phyloP scores from a whole-genome alignment of 2,113 vertebrate genomes.

The Tiliqua scincoides region DNA sequence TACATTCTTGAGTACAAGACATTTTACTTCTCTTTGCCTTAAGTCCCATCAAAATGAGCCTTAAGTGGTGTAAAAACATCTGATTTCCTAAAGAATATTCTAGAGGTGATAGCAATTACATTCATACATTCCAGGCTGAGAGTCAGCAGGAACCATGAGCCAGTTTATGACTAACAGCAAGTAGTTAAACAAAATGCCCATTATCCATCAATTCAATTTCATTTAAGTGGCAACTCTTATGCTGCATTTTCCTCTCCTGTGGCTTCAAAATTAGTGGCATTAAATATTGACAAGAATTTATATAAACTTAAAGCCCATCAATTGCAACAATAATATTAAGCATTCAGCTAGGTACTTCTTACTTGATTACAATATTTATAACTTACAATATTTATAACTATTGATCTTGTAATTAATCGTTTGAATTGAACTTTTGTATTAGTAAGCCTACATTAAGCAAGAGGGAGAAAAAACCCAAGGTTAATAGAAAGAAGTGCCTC shows the following conservation, averaged over 20 bases:
- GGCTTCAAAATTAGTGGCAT: slow-evolving; percentile 18
- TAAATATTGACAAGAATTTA: slow-evolving; percentile 6
- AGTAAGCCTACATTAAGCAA: neutral
- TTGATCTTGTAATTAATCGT: neutral
- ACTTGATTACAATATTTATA: slow-evolving; percentile 13
- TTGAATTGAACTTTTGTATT: neutral
- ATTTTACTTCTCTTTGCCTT: too few relatives aligned
- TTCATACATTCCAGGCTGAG: neutral
- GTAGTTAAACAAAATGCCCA: neutral
- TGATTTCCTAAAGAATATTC: neutral
- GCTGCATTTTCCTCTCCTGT: neutral
- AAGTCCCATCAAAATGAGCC: too few relatives aligned
- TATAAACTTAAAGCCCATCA: slow-evolving; percentile 9
- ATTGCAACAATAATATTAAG: slow-evolving; percentile 10
- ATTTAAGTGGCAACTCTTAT: neutral
- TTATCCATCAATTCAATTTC: slow-evolving; percentile 15
- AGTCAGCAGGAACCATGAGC: neutral
- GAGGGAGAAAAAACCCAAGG: neutral
- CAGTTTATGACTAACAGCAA: slow-evolving; percentile 3
- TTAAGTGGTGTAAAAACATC: too few relatives aligned
- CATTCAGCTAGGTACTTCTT: neutral
- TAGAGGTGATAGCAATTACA: neutral
- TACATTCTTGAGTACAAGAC: too few relatives aligned
- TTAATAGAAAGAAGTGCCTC: neutral
- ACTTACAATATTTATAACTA: neutral